Evolutionary conservation across 2,113 vertebrate species (phyloP), one percentile per base, ranked within the genome.

Genomic region (Rhabdornis inornatus): DNA sequence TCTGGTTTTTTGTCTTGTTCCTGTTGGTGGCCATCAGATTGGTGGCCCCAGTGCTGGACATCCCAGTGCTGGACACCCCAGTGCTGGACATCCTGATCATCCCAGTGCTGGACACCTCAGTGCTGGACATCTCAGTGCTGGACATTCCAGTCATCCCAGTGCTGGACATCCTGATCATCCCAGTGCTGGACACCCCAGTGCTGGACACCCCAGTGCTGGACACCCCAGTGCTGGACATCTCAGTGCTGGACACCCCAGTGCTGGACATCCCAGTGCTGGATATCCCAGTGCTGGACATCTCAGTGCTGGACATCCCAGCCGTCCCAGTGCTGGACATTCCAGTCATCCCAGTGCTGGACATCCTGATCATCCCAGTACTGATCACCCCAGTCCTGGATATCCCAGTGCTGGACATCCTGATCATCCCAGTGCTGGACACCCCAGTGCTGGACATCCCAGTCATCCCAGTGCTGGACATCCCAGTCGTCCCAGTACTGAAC

Each of bases 1-100:
- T 47, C 18, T 39, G 65, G 8, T 1, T 35, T 15, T 59, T 57
- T 66, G 23, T 37, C n/a, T 75, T 3, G 0, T 57, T 72, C 1
- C 23, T 49, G 11, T 74, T 33, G 57, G 52, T 33, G 6, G 77
- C 50, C 17, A 17, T 27, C 15, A 40, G 2, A 17, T 8, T 7
- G 40, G 37, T 33, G 53, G n/a, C 6, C 50, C 27, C 50, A 30
- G 50, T 52, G 50, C 50, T 30, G 35, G 30, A 3, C 45, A 40
- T 40, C 39, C 39, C 13, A 33, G 60, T 14, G 17, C 59, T 28
- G 30, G 23, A 2, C 44, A 42, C 4, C 7, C 23, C 49, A 49
- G 49, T 49, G 24, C 23, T 50, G 49, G 25, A 9, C 47, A 49
- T 49, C 22, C 40, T 12, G 13, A 52, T 30, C 42, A 49, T 4